Conservation (phyloP, 2,888 invertebrate species). For the Spodoptera picta region DNA sequence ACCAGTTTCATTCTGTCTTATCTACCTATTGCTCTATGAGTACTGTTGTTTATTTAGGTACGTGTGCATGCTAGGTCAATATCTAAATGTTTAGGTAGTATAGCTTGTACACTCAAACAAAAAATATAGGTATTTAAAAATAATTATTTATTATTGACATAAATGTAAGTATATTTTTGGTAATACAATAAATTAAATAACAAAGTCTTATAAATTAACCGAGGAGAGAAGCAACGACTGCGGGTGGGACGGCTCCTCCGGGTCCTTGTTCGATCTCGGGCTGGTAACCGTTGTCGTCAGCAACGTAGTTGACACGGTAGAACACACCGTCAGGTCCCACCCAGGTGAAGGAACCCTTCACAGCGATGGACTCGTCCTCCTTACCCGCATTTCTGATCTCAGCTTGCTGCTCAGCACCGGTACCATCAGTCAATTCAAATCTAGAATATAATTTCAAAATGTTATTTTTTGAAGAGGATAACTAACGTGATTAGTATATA, state of each 20-base stretch:
- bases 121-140: no score
- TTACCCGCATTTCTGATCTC: conserved; percentile 65
- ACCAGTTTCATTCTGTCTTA: no score
- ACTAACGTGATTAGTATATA: neutral
- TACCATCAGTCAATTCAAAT: conserved; percentile 82
- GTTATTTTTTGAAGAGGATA: neutral
- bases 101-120: no score
- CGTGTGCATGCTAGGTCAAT: no score
- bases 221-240: conserved; percentile 49
- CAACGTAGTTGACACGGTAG: conserved; percentile 79
- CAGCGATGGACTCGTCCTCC: conserved; percentile 64
- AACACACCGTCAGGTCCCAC: conserved; percentile 78
- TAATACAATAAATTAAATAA: conserved; percentile 24
- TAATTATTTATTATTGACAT: no score
- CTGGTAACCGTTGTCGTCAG: conserved; percentile 84
- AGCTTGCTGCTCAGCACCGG: conserved; percentile 76
- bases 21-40: no score
- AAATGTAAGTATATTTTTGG: conserved; percentile 21
- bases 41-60: no score
- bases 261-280: conserved; percentile 68
- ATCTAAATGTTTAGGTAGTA: no score
- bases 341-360: conserved; percentile 77
- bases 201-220: conserved; percentile 37
- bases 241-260: conserved; percentile 55
- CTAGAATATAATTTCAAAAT: conserved; percentile 55